Conservation (phyloP, 1,140 invertebrate species). For the Ceratina calcarata region DNA sequence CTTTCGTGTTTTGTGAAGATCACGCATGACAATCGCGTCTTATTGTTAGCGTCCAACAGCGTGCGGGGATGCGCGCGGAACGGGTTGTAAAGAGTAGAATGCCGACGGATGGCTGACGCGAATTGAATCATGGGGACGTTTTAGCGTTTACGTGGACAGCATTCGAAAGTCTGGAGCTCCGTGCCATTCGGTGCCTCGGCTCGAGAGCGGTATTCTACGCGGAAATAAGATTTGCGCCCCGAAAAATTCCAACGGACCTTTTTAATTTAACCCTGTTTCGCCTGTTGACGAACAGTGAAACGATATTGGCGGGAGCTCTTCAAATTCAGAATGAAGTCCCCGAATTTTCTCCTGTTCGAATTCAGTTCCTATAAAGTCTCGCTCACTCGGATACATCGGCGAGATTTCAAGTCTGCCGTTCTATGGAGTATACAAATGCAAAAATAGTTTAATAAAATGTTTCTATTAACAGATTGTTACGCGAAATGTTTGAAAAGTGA, state of each 20-base stretch:
- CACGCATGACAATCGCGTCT: slow-evolving; percentile 49
- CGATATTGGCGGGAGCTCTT: no score
- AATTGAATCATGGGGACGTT: slow-evolving; percentile 80
- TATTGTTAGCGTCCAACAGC: slow-evolving; percentile 15
- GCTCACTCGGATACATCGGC: no score
- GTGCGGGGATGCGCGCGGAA: slow-evolving; percentile 10
- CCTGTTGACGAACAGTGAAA: neutral
- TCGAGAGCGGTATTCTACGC: slow-evolving; percentile 40
- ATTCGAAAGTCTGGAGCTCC: slow-evolving; percentile 72
- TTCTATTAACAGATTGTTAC: no score
- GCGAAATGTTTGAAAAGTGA: no score
- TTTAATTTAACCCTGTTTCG: slow-evolving; percentile 30
- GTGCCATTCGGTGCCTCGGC: slow-evolving; percentile 51
- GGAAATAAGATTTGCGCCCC: slow-evolving; percentile 36
- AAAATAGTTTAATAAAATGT: no score
- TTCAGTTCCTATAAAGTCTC: no score
- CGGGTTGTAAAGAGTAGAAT: slow-evolving; percentile 15
- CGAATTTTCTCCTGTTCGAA: no score
- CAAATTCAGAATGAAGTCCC: no score
- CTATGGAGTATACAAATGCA: no score
- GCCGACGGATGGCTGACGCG: slow-evolving; percentile 72
- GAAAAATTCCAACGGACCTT: slow-evolving; percentile 26
- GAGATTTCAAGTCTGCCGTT: no score
- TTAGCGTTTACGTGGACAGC: slow-evolving; percentile 77
- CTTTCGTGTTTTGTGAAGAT: slow-evolving; percentile 18